A percentile compares a stretch with the other conserved stretches of the same genome.
These are phyloP conservation scores for Morelia viridis DNA, from an alignment of 2,797 vertebrate genomes.

Conservation along the genomic window DNA sequence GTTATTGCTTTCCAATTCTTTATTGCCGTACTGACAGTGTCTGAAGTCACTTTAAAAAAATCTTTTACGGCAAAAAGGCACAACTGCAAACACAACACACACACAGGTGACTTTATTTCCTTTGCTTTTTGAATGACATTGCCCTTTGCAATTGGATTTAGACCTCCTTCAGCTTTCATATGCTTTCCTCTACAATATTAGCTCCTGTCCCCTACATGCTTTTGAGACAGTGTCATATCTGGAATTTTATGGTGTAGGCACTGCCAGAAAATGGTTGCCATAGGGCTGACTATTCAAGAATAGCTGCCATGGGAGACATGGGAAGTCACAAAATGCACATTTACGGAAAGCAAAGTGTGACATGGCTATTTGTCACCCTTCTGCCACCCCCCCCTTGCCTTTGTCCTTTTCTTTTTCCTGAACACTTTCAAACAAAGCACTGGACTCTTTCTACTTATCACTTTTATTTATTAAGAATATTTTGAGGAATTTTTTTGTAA, in stretches of 20 bases:
- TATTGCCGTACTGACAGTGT: constrained; percentile 72
- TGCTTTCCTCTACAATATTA: constrained; percentile 45
- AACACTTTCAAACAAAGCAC: background rate
- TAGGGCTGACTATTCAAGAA: background rate
- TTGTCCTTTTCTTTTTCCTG: background rate
- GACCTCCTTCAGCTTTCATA: constrained; percentile 52
- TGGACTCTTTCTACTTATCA: background rate
- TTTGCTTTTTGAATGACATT: constrained; percentile 54
- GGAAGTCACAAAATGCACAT: background rate
- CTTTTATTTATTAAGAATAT: background rate
- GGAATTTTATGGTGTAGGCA: background rate
- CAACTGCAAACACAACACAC: constrained; percentile 20
- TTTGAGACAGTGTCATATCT: background rate
- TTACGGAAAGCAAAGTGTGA: background rate
- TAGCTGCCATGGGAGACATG: background rate
- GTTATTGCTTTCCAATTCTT: constrained; percentile 74
- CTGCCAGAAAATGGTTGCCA: background rate
- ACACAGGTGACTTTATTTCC: constrained; percentile 20
- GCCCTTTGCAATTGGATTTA: constrained; percentile 66
- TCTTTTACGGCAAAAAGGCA: constrained; percentile 57
- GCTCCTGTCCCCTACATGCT: constrained; percentile 55
- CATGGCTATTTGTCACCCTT: background rate
- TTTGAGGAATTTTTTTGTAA: background rate
- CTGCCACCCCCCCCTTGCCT: background rate
- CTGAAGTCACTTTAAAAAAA: constrained; percentile 56